Conservation (phyloP, 2,888 invertebrate genomes). For the Conchocele bisecta region DNA sequence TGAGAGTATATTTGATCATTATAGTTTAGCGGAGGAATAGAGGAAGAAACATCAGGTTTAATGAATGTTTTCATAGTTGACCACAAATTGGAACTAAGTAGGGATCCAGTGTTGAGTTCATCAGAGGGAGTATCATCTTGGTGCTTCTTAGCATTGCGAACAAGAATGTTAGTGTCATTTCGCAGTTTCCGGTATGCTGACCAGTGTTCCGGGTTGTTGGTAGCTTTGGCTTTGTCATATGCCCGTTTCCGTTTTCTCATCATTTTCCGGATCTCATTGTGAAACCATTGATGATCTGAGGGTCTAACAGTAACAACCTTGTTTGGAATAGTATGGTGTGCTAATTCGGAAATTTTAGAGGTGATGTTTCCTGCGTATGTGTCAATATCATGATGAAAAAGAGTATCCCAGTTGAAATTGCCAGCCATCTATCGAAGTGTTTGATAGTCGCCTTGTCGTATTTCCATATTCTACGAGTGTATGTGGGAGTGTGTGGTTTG, state of each 20-base stretch:
- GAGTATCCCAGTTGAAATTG: not conserved
- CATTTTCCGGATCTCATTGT: not conserved
- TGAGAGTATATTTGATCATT: not conserved
- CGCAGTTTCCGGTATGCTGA: not conserved
- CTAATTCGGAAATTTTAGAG: not conserved
- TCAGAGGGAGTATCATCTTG: not conserved
- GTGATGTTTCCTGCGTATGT: conserved; percentile 8
- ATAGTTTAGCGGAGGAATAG: not conserved
- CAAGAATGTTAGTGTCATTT: not conserved
- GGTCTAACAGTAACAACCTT: not conserved
- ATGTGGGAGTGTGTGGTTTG: too few relatives aligned
- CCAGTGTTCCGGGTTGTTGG: not conserved
- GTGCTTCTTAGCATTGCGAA: not conserved
- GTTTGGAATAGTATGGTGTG: conserved; percentile 1
- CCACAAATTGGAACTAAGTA: not conserved
- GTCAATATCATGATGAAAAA: not conserved
- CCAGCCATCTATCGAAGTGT: not conserved
- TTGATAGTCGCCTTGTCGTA: conserved; percentile 13
- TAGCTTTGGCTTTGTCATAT: conserved; percentile 6
- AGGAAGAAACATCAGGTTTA: not conserved
- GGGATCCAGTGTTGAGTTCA: not conserved
- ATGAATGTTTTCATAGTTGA: not conserved
- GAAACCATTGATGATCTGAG: not conserved
- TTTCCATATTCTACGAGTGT: too few relatives aligned
- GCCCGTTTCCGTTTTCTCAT: conserved; percentile 4